These are phyloP conservation scores for Nothobranchius furzeri DNA, from an alignment of 2,113 vertebrate genomes.

Conservation along the genomic window DNA sequence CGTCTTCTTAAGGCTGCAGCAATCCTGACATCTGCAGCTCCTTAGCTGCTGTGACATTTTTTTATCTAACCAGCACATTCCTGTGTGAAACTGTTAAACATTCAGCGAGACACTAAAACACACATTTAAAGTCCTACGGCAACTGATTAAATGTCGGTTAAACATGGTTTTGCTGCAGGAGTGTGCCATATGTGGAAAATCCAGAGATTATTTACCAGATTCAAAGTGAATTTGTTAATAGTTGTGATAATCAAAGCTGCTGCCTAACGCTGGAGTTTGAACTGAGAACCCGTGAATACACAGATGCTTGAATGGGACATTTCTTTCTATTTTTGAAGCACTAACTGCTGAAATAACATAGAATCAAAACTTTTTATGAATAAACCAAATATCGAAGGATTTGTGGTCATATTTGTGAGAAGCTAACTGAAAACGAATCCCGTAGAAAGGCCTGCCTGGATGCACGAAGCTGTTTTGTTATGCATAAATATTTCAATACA, in stretches of 20 bases:
- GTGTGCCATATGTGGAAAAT: not conserved
- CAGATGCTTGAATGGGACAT: no score
- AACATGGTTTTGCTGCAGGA: not conserved
- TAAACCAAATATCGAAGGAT: no score
- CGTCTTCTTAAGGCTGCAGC: not conserved
- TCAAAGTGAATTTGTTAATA: no score
- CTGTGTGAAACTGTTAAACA: conserved; percentile 54
- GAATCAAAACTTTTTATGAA: no score
- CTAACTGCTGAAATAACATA: no score
- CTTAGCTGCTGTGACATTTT: not conserved
- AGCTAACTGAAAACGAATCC: not conserved
- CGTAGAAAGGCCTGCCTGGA: not conserved
- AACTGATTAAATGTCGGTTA: not conserved
- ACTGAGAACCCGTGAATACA: no score
- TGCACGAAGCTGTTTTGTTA: not conserved
- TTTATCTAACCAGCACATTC: conserved; percentile 16
- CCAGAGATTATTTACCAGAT: no score
- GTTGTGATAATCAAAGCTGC: no score
- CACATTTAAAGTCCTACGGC: conserved; percentile 20
- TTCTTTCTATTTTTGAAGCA: no score
- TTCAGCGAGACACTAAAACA: conserved; percentile 36
- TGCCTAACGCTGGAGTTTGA: no score
- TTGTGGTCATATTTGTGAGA: not conserved
- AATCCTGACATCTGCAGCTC: conserved; percentile 15
- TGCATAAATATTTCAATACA: not conserved